Evolutionary conservation across 2,797 vertebrate genomes (phyloP), one percentile per base, ranked within the genome.

Genomic region (Jordanella pulchra): DNA sequence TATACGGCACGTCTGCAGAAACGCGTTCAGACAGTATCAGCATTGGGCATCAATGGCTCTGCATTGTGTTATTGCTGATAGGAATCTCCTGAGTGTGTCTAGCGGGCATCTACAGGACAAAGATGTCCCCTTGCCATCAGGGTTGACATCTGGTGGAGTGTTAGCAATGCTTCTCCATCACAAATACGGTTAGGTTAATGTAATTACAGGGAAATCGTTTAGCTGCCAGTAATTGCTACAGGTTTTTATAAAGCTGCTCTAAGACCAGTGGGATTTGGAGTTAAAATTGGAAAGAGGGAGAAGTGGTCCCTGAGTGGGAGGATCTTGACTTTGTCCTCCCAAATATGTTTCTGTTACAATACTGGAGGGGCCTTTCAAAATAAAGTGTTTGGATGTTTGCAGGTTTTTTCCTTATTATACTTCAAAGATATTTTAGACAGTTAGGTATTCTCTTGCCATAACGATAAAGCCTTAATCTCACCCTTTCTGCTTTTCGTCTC

Each of bases 201-300:
- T 91, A 92, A 93, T 93, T 93, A 92, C 80, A 86, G 80, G 77
- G 73, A 72, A 90, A 82, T 85, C 73, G 13, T 91, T 93, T 89
- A 92, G 83, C 84, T 84, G 79, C 60, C 83, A 75, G 79, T 92
- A 90, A 93, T 91, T 91, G 88, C 86, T 88, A 67, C 67, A 86
- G 82, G 82, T 88, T 91, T 83, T 87, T 90, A 91, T 90, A 84
- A 89, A 89, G 85, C 89, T 80, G 83, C 73, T 89, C 86, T 87
- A 65, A 92, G 89, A 93, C 91, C 89, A 91, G 92, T 89, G 81
- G 86, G 91, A 92, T 93, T 93, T 91, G 51, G 77, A 84, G 78
- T 76, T 81, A 83, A 73, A 87, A 72, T 69, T 83, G 78, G 69
- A 74, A 72, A 79, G 81, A 81, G 73, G 58, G 61, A 25, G 11